These are phyloP conservation scores for Sarcophaga subvicina DNA, from an alignment of 2,888 invertebrate species.

Conservation along the genomic window DNA sequence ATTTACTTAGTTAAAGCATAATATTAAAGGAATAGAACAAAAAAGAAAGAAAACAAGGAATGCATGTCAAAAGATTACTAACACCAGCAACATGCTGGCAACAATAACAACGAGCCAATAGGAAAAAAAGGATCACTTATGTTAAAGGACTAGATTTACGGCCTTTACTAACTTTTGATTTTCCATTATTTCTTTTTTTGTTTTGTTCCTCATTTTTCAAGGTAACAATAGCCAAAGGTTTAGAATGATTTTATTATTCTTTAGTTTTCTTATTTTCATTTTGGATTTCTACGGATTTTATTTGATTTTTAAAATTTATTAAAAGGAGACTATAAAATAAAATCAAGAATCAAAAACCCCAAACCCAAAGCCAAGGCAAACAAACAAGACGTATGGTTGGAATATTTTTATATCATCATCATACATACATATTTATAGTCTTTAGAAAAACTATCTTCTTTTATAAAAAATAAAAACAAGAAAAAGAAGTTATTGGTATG, in stretches of 20 bases:
- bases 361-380: background rate
- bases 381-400: background rate
- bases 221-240: slow-evolving; percentile 41
- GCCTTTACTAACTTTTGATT: slow-evolving; percentile 27
- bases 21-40: background rate
- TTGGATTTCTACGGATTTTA: background rate
- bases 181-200: slow-evolving; percentile 5
- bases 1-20: background rate
- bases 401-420: slow-evolving; percentile 16
- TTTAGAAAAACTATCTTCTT: background rate
- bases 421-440: slow-evolving; percentile 5
- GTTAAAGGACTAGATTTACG: slow-evolving; percentile 62
- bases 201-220: slow-evolving; percentile 26
- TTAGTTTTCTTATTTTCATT: background rate
- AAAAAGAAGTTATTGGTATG: background rate
- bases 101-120: background rate
- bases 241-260: slow-evolving; percentile 21
- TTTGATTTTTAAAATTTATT: slow-evolving; percentile 55
- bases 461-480: background rate
- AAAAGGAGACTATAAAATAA: slow-evolving; percentile 37
- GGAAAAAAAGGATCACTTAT: slow-evolving; percentile 40
- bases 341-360: background rate
- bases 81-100: background rate
- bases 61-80: slow-evolving; percentile 24
- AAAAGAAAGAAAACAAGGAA: background rate